Percentiles rank a stretch among this genome's conserved stretches.
phyloP scores from a whole-genome alignment of 2,888 invertebrate species.

The Lasioglossum zephyrum region DNA sequence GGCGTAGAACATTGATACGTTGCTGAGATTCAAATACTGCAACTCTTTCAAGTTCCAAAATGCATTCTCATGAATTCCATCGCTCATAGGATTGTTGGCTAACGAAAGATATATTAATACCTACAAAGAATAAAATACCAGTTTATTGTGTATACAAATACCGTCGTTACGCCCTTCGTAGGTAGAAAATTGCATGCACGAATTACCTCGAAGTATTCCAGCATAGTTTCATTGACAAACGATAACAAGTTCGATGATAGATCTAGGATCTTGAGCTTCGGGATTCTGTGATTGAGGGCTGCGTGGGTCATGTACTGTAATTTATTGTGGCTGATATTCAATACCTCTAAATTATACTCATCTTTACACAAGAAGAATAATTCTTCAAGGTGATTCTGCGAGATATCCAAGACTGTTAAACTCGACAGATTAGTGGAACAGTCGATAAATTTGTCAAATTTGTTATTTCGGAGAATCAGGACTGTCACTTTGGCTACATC shows the following conservation, averaged over 20 bases:
- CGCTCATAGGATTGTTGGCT: conserved; percentile 79
- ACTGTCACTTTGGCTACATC: conserved; percentile 75
- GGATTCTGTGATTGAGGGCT: conserved; percentile 78
- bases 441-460: conserved; percentile 82
- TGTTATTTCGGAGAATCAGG: conserved; percentile 78
- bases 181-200: neutral
- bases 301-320: conserved; percentile 89
- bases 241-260: conserved; percentile 79
- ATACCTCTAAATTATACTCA: conserved; percentile 93
- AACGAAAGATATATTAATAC: conserved; percentile 78
- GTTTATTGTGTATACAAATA: neutral
- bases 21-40: conserved; percentile 75
- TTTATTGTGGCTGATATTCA: conserved; percentile 94
- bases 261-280: conserved; percentile 79
- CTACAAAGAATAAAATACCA: conserved; percentile 64
- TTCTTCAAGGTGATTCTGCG: conserved; percentile 90
- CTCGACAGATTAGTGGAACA: conserved; percentile 90
- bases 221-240: conserved; percentile 80
- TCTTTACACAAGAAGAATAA: conserved; percentile 89
- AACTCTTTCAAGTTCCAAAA: conserved; percentile 76
- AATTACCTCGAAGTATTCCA: conserved; percentile 80
- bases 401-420: conserved; percentile 92
- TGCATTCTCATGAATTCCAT: conserved; percentile 79
- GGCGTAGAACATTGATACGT: conserved; percentile 75
- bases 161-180: neutral